Base-by-base conservation (phyloP, 1,140 invertebrate genomes). In the Aphaenogaster ashmeadi region DNA sequence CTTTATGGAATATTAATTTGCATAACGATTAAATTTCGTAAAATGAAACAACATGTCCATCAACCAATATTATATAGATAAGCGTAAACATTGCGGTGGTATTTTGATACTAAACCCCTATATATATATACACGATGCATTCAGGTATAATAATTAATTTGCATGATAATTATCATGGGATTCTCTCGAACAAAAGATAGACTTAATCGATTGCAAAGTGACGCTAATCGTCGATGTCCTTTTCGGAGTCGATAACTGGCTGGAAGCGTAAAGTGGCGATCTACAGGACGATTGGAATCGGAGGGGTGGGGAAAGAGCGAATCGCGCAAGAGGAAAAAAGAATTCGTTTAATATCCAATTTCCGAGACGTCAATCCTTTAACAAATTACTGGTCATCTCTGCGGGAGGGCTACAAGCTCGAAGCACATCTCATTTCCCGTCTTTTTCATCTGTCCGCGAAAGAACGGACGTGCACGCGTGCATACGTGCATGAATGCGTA, bases 261-360 rank as follows among this genome's bases (percentile, higher is more conserved):
- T 52, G 78, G 41, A 52, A 83, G 54, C 3, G 56, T 36, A 80
- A 83, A 87, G 72, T 52, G 86, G 47, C 60, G 79, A 81, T 90
- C 71, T 77, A 74, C 33, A 60, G 56, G 78, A 38, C 75, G 80
- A 88, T 90, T 91, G 90, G 52, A 56, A 36, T 56, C 6, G 64
- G 13, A 13, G 44, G 21, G 9, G 52, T 15, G 38, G 64, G 74
- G 36, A 74, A 27, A 44, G 50, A 84, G 66, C 67, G 66, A 41
- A 15, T 75, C 54, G 72, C 66, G 89, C 72, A 47, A 60, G 85
- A 72, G 80, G 72, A 87, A 74, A 90, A 88, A 92, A 86, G 80
- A 86, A 88, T 92, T 93, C 89, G 92, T 93, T 94, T 94, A 94
- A 94, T 93, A 93, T 93, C 92, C 93, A 94, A 94, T 94, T 94